A percentile compares a stretch with the other conserved stretches of the same genome.
Conservation (phyloP, 1,140 invertebrate genomes). For the Drosophila arawakana region DNA sequence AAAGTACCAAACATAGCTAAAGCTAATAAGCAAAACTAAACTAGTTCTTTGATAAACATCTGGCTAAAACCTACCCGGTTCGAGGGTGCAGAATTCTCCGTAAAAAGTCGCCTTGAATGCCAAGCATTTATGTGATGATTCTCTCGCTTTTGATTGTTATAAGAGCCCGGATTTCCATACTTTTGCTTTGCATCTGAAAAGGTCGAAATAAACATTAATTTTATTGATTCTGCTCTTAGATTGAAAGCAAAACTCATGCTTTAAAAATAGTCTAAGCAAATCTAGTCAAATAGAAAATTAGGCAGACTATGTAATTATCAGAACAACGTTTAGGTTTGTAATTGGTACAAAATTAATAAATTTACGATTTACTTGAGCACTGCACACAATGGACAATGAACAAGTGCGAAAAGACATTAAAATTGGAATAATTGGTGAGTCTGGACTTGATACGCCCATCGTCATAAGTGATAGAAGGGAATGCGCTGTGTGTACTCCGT, state of each 20-base stretch:
- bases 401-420: conserved; percentile 78
- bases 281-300: too few species aligned
- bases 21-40: too few species aligned
- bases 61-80: conserved; percentile 39
- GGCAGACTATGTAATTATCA: too few species aligned
- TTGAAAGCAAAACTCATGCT: neutral
- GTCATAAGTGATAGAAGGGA: conserved; percentile 90
- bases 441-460: conserved; percentile 94
- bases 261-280: too few species aligned
- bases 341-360: neutral
- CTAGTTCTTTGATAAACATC: too few species aligned
- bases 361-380: conserved; percentile 40
- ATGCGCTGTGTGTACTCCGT: conserved; percentile 90
- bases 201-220: neutral
- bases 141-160: conserved; percentile 68
- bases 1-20: too few species aligned
- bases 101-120: conserved; percentile 60
- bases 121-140: conserved; percentile 72
- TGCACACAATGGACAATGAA: conserved; percentile 42
- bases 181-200: conserved; percentile 73
- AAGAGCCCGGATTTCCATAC: conserved; percentile 61
- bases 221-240: neutral
- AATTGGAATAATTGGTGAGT: conserved; percentile 98
- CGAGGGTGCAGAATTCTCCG: conserved; percentile 75
- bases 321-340: too few species aligned